phyloP scores from a whole-genome alignment of 2,888 invertebrate species.

The Cryptocephalus moraei region DNA sequence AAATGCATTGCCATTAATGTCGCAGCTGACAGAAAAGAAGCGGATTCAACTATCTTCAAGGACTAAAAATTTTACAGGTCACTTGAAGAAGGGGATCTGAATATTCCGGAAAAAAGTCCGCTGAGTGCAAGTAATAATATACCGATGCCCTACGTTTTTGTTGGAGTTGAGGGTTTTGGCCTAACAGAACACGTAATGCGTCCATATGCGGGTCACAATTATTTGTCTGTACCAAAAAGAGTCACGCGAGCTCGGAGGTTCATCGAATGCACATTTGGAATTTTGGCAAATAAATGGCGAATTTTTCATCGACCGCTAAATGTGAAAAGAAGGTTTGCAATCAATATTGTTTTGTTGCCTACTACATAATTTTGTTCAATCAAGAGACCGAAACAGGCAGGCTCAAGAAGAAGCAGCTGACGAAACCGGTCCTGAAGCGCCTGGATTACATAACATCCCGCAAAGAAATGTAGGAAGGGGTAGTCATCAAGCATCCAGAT shows the following conservation, averaged over 20 bases:
- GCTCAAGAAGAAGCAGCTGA: too few relatives aligned
- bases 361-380: slow-evolving; percentile 1
- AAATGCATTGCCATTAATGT: too few relatives aligned
- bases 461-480: too few relatives aligned
- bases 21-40: too few relatives aligned
- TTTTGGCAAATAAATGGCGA: background rate
- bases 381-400: background rate
- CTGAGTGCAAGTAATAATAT: too few relatives aligned
- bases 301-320: slow-evolving; percentile 1
- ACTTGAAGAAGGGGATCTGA: too few relatives aligned
- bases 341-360: background rate
- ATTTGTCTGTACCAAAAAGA: background rate
- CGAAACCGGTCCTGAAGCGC: too few relatives aligned
- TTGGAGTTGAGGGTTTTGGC: background rate
- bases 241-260: background rate
- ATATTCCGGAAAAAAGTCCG: too few relatives aligned
- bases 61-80: too few relatives aligned
- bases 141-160: background rate
- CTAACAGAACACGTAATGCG: background rate
- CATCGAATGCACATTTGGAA: background rate
- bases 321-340: background rate
- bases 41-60: too few relatives aligned
- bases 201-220: background rate
- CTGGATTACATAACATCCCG: too few relatives aligned
- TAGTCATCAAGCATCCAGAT: too few relatives aligned